These are phyloP conservation scores for Germaria angustata DNA, from an alignment of 2,888 invertebrate species.

Conservation along the genomic window DNA sequence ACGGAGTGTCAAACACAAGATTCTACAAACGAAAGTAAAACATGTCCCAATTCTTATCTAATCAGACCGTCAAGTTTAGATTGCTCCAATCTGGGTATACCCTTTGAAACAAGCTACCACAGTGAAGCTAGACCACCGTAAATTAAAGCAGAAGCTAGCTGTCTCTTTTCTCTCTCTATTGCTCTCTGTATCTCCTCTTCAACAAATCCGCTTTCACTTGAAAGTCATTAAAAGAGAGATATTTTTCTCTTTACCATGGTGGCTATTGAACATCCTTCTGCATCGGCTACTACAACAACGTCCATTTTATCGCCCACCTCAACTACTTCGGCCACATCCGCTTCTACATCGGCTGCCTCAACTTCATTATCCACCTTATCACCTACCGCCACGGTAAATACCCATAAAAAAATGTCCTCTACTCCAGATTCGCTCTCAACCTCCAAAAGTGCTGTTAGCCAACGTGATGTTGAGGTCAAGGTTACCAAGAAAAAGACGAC, in stretches of 20 bases:
- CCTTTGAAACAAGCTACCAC: constrained; percentile 69
- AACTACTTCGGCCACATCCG: constrained; percentile 64
- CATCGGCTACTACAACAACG: constrained; percentile 67
- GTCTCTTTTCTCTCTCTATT: too few relatives aligned
- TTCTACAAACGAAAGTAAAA: constrained; percentile 47
- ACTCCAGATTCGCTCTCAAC: constrained; percentile 48
- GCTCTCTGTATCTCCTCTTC: neutral
- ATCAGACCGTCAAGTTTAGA: constrained; percentile 26
- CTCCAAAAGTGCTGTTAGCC: constrained; percentile 82
- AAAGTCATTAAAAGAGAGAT: neutral
- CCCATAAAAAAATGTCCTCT: constrained; percentile 53
- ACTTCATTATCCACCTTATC: constrained; percentile 60
- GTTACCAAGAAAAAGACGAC: constrained; percentile 77
- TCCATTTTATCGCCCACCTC: constrained; percentile 69
- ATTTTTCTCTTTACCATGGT: constrained; percentile 73
- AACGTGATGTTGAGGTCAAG: constrained; percentile 83
- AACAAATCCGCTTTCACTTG: neutral
- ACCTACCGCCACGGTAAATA: constrained; percentile 44
- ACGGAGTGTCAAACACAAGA: constrained; percentile 52
- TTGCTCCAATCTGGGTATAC: constrained; percentile 69
- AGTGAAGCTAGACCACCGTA: constrained; percentile 77
- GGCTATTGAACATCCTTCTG: constrained; percentile 75
- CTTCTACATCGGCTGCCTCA: constrained; percentile 67
- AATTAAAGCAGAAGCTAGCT: constrained; percentile 39
- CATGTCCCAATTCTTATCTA: constrained; percentile 44